Base-by-base conservation (phyloP, 2,113 vertebrate species). In the Motacilla alba region DNA sequence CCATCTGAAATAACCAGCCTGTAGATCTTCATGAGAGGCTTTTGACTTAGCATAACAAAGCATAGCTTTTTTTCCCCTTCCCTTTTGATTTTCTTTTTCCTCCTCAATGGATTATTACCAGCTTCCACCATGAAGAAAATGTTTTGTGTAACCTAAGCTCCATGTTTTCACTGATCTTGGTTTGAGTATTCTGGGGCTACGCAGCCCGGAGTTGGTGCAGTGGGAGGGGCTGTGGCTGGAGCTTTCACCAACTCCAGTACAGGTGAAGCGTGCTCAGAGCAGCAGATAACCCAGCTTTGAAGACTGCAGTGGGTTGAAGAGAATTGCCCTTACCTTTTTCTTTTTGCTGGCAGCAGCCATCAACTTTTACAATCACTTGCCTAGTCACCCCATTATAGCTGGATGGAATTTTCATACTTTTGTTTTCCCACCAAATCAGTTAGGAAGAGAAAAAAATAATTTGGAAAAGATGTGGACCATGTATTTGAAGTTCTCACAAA, bases 401-500 rank as follows among this genome's bases (percentile, higher is more conserved):
- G 63, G 13, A 37, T 79, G 39, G 60, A 83, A 58, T 78, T 79
- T 79, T 66, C 52, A 28, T 66, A 17, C 41, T 64, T 64, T 69
- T 85, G 5, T 20, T 85, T 92, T 90, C 22, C n/a, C 13, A 72
- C 22, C 33, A 85, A n/a, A 83, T 72, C 7, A 31, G 13, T 53
- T 78, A 37, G 2, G 0, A 69, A 70, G 0, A 3, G n/a, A 78
- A 26, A 27, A 64, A 64, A 46, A 43, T 76, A 41, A 56, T 70
- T 2, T 35, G 30, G 58, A 86, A 53, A 69, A 86, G 5, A 67
- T 67, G 24, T 3, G 11, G 17, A 31, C 24, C 0, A 0, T 68
- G 5, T 63, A 18, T 63, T 80, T 46, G 47, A 80, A 87, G 68
- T 58, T 58, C 56, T n/a, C 33, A 58, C 22, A 58, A 64, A 76